phyloP scores from a whole-genome alignment of 2,797 vertebrate species.

The Peromyscus eremicus region DNA sequence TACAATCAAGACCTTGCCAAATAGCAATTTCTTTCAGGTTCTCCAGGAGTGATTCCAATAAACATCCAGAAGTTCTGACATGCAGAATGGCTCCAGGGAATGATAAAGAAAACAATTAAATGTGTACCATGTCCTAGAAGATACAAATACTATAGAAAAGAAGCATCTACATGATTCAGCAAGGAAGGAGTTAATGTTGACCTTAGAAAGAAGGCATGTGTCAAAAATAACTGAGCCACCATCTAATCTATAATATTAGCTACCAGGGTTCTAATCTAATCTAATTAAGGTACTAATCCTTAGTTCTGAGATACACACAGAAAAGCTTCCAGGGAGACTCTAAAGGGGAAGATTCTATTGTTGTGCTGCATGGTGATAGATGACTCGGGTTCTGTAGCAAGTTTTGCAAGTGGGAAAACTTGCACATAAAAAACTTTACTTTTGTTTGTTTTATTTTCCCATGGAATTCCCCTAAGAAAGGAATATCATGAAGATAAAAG shows the following conservation, averaged over 20 bases:
- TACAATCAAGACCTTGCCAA: not conserved
- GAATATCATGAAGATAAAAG: constrained; percentile 16
- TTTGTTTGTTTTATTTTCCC: constrained; percentile 43
- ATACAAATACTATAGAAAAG: not conserved
- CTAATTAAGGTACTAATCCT: not conserved
- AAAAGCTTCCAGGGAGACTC: constrained; percentile 56
- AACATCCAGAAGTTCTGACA: not conserved
- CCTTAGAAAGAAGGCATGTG: not conserved
- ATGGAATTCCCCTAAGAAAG: constrained; percentile 37
- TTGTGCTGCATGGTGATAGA: constrained; percentile 54
- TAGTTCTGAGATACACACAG: constrained; percentile 41
- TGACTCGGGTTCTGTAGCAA: constrained; percentile 55
- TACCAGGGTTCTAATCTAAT: not conserved
- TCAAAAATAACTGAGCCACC: not conserved
- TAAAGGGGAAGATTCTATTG: constrained; percentile 26
- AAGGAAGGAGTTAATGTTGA: constrained; percentile 10
- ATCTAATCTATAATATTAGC: not conserved
- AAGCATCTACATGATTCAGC: not conserved
- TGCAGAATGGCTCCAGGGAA: not conserved
- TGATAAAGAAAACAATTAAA: not conserved
- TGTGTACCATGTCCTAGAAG: not conserved
- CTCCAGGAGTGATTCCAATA: not conserved
- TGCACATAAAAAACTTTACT: constrained; percentile 13
- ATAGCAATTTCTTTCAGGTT: not conserved
- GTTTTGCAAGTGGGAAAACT: constrained; percentile 55